A percentile compares a stretch with the other conserved stretches of the same genome.
Evolutionary conservation across 2,888 invertebrate genomes (phyloP).

Genomic region (Tribolium freemani): DNA sequence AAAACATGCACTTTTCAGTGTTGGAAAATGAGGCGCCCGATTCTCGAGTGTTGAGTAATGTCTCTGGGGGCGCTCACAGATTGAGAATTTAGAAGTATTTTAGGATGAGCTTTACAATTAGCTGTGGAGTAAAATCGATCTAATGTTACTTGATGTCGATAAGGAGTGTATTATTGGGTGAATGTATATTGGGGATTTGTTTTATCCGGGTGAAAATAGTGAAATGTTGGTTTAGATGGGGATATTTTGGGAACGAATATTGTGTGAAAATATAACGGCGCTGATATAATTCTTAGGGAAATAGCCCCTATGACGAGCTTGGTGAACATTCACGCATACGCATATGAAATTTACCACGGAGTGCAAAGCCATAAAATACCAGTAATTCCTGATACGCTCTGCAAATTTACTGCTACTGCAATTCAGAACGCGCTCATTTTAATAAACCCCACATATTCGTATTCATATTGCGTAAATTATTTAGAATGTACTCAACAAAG

Average conservation of each 20-base stretch:
- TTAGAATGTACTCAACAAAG: constrained; percentile 65
- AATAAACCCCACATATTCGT: constrained; percentile 63
- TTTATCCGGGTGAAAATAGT: constrained; percentile 29
- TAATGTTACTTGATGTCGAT: background rate
- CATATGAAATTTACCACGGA: constrained; percentile 59
- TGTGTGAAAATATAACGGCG: constrained; percentile 37
- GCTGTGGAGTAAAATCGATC: too few relatives aligned
- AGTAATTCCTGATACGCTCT: constrained; percentile 64
- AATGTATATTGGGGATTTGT: constrained; percentile 25
- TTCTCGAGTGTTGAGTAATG: too few relatives aligned
- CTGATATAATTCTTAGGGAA: constrained; percentile 39
- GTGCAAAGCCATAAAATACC: constrained; percentile 65
- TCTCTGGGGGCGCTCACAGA: too few relatives aligned
- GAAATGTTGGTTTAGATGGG: constrained; percentile 29
- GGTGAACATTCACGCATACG: constrained; percentile 54
- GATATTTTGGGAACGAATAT: constrained; percentile 35
- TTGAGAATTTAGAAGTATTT: too few relatives aligned
- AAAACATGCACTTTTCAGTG: too few relatives aligned
- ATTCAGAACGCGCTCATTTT: constrained; percentile 61
- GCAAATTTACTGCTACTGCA: constrained; percentile 61
- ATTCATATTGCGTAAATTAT: constrained; percentile 68
- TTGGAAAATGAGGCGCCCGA: too few relatives aligned
- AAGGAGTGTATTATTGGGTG: background rate
- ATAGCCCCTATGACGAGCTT: constrained; percentile 49
- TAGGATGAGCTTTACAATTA: too few relatives aligned